A percentile compares a stretch with the other conserved stretches of the same genome.
phyloP scores from a whole-genome alignment of 2,113 vertebrate species.

The Nyctereutes procyonoides region DNA sequence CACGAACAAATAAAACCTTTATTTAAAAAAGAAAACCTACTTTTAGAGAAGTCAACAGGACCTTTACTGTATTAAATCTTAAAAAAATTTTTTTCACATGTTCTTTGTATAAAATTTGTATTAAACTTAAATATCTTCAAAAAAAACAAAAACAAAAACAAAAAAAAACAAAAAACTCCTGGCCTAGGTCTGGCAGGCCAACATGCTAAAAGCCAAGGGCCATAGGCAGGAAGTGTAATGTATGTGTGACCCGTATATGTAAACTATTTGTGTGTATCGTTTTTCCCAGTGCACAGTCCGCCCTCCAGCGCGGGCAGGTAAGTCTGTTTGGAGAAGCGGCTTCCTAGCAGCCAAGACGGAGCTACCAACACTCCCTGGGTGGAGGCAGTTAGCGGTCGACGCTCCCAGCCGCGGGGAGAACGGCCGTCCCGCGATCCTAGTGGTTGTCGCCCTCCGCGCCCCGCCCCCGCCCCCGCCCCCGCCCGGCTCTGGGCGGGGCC shows the following conservation, averaged over 20 bases:
- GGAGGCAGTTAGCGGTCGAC: background rate
- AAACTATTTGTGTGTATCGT: no score
- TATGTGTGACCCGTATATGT: no score
- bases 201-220: background rate
- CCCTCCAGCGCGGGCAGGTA: no score
- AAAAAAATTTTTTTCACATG: background rate
- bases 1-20: no score
- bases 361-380: background rate
- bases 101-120: no score
- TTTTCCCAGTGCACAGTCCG: background rate
- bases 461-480: no score
- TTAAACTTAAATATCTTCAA: no score
- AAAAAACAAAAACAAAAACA: background rate
- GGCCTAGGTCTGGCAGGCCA: background rate
- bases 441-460: no score
- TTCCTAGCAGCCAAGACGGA: background rate
- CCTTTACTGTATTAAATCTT: background rate
- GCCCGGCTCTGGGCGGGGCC: no score
- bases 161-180: background rate
- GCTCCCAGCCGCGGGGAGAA: background rate
- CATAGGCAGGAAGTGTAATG: background rate
- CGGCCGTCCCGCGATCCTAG: accelerated
- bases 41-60: background rate
- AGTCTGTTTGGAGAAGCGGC: background rate
- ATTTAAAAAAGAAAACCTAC: background rate